Percentiles rank a stretch among this genome's conserved stretches.
Evolutionary conservation across 1,140 invertebrate species (phyloP).

Genomic region (Heterodera carotae): DNA sequence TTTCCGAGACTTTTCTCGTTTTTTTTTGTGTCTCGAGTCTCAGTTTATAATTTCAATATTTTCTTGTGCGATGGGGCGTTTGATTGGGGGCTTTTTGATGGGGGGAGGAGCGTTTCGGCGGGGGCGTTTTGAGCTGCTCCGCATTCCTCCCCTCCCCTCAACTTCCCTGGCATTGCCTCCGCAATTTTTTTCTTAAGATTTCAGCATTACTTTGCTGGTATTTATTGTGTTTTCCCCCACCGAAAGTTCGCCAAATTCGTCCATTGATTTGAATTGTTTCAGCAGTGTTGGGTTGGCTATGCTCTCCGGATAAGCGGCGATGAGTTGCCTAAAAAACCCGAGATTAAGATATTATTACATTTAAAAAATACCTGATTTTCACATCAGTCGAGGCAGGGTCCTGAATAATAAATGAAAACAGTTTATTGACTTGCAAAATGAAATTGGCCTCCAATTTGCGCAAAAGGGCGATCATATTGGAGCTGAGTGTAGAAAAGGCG

Average conservation of each 20-base stretch:
- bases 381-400: slow-evolving; percentile 47
- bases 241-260: slow-evolving; percentile 41
- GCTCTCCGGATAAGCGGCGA: slow-evolving; percentile 47
- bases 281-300: slow-evolving; percentile 53
- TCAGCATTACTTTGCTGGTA: not conserved
- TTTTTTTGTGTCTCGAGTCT: no score
- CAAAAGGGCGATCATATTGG: slow-evolving; percentile 37
- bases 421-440: slow-evolving; percentile 8
- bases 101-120: no score
- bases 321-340: slow-evolving; percentile 41
- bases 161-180: slow-evolving; percentile 28
- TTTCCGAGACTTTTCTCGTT: no score
- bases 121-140: no score
- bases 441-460: not conserved
- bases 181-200: slow-evolving; percentile 27
- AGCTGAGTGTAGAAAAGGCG: slow-evolving; percentile 38
- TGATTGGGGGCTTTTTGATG: no score
- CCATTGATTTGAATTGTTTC: slow-evolving; percentile 33
- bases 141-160: no score
- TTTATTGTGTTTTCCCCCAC: not conserved
- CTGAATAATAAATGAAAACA: slow-evolving; percentile 29
- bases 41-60: no score
- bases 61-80: no score
- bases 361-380: slow-evolving; percentile 44
- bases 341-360: not conserved